phyloP scores from a whole-genome alignment of 92 coral and sea anemone species.

The Isaurus tuberculatus region DNA sequence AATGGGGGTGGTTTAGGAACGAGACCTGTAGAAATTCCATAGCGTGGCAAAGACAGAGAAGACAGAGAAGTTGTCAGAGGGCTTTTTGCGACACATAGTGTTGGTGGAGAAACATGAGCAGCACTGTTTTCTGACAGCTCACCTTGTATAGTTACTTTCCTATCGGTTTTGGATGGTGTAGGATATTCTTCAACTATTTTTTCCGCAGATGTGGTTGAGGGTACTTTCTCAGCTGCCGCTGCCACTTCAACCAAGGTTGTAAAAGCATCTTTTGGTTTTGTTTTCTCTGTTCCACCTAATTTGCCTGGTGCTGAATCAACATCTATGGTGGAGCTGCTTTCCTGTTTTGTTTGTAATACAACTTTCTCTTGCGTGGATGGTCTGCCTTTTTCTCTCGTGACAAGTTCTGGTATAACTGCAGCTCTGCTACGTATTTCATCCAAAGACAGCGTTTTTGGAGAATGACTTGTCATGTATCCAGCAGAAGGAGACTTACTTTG shows the following conservation, averaged over 20 bases:
- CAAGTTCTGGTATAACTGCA: conserved; percentile 80
- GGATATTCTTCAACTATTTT: neutral
- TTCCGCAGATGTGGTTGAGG: conserved; percentile 23
- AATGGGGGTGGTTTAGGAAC: conserved; percentile 97
- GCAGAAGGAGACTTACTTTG: conserved; percentile 62
- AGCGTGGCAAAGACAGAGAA: conserved; percentile 63
- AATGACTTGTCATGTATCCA: conserved; percentile 65
- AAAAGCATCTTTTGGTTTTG: conserved; percentile 62
- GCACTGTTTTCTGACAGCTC: conserved; percentile 14
- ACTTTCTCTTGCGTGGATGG: conserved; percentile 62
- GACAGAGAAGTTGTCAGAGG: conserved; percentile 51
- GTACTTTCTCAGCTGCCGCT: conserved; percentile 73
- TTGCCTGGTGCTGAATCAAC: conserved; percentile 5
- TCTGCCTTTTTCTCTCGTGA: conserved; percentile 33
- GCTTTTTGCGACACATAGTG: conserved; percentile 37
- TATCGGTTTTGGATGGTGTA: neutral
- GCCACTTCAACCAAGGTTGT: conserved; percentile 83
- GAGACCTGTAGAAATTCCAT: conserved; percentile 92
- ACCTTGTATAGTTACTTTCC: conserved; percentile 11
- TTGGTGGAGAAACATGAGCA: conserved; percentile 19
- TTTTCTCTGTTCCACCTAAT: conserved; percentile 28
- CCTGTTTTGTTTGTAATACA: conserved; percentile 29
- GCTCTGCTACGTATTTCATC: conserved; percentile 80
- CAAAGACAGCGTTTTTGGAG: conserved; percentile 68
- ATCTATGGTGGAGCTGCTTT: conserved; percentile 6